A percentile compares a stretch with the other conserved stretches of the same genome.
Evolutionary conservation across 37 sponge, comb jelly and placozoan species (phyloP).

Genomic region (Lycopodina hypogea): DNA sequence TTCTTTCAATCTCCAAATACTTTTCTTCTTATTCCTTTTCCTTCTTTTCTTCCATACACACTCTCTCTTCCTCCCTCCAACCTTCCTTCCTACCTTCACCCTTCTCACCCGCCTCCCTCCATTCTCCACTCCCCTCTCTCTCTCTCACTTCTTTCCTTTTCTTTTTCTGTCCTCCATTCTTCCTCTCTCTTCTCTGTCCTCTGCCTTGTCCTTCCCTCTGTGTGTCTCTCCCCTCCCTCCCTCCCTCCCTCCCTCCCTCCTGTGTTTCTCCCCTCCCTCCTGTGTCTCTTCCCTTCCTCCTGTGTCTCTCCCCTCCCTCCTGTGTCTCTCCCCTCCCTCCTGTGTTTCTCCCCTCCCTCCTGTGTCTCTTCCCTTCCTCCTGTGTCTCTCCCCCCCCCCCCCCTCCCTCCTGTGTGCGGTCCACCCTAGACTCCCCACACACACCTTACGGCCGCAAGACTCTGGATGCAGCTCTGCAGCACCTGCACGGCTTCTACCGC

Average conservation of each 20-base stretch:
- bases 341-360: background rate
- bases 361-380: background rate
- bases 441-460: constrained; percentile 31
- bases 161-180: no score
- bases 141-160: no score
- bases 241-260: background rate
- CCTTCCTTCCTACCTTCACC: no score
- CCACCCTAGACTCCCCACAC: background rate
- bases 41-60: no score
- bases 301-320: background rate
- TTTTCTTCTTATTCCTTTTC: no score
- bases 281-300: background rate
- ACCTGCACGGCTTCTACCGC: constrained; percentile 56
- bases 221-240: background rate
- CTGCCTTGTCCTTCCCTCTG: background rate
- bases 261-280: background rate
- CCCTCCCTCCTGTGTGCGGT: background rate
- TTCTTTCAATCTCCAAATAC: no score
- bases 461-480: constrained; percentile 36
- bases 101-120: no score
- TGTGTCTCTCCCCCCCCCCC: background rate
- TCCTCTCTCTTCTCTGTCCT: background rate
- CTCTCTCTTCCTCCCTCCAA: no score
- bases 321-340: background rate
- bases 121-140: no score